Conservation (phyloP, 2,888 invertebrate species). For the Nysson spinosus region DNA sequence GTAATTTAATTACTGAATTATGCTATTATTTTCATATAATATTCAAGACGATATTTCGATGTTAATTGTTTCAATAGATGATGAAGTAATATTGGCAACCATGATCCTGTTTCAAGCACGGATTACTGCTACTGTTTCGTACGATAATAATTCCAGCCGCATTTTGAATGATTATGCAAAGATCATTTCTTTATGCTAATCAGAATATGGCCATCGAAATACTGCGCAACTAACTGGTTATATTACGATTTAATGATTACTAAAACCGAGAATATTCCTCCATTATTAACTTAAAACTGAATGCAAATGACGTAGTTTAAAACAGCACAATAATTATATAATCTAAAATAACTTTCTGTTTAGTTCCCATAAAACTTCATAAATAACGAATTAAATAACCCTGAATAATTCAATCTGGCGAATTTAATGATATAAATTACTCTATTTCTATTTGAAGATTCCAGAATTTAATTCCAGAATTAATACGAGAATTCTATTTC, state of each 20-base stretch:
- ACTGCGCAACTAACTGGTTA: constrained; percentile 24
- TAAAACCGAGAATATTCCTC: constrained; percentile 29
- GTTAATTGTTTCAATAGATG: constrained; percentile 15
- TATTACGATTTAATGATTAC: constrained; percentile 19
- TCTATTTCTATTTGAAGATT: too few relatives aligned
- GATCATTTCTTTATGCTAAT: constrained; percentile 37
- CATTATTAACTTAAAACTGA: neutral
- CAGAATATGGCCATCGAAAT: constrained; percentile 3
- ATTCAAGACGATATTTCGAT: too few relatives aligned
- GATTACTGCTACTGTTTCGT: constrained; percentile 22
- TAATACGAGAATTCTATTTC: too few relatives aligned
- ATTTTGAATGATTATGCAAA: constrained; percentile 29
- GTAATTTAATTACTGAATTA: too few relatives aligned
- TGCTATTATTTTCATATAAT: constrained; percentile 32
- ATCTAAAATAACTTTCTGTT: too few relatives aligned
- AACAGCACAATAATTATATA: too few relatives aligned
- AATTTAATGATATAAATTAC: too few relatives aligned
- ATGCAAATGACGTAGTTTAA: neutral
- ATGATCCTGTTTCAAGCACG: constrained; percentile 29
- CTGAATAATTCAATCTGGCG: too few relatives aligned
- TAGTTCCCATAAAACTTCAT: too few relatives aligned
- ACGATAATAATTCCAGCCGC: constrained; percentile 8
- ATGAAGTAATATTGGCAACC: constrained; percentile 14
- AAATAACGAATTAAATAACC: too few relatives aligned
- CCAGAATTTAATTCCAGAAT: too few relatives aligned